Conservation (phyloP, 2,888 invertebrate genomes). For the Lymantria monacha region DNA sequence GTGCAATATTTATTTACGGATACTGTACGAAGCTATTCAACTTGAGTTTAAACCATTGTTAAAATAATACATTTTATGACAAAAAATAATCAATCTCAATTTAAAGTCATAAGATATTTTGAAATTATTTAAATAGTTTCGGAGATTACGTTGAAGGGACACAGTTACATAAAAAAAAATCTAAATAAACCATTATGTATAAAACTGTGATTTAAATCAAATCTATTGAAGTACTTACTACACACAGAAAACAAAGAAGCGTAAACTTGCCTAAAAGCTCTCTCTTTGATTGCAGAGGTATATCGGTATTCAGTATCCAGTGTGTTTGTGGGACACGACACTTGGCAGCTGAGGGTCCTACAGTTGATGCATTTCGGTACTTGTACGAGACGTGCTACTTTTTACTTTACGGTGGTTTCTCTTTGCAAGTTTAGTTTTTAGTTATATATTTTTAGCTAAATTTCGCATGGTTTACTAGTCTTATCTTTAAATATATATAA, state of each 20-base stretch:
- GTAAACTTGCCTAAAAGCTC: slow-evolving; percentile 64
- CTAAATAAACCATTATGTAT: too few species aligned
- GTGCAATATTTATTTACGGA: too few species aligned
- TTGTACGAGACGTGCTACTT: slow-evolving; percentile 36
- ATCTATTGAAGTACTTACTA: background rate
- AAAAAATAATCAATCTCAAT: too few species aligned
- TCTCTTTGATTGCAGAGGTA: slow-evolving; percentile 63
- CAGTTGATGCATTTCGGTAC: slow-evolving; percentile 62
- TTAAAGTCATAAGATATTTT: too few species aligned
- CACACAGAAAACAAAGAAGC: slow-evolving; percentile 29
- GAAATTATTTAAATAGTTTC: too few species aligned
- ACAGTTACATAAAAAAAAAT: too few species aligned
- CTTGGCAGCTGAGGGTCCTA: slow-evolving; percentile 50
- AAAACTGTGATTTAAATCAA: background rate
- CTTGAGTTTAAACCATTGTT: too few species aligned
- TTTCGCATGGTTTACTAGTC: background rate
- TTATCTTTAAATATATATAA: too few species aligned
- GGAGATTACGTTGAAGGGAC: too few species aligned
- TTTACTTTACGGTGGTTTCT: slow-evolving; percentile 22
- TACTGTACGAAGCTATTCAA: too few species aligned
- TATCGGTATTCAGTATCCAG: slow-evolving; percentile 22
- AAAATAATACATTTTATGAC: too few species aligned
- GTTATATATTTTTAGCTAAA: background rate
- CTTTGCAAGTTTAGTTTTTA: slow-evolving; percentile 11
- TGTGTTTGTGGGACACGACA: slow-evolving; percentile 44